Base-by-base conservation (phyloP, 2,888 invertebrate species). In the Abrostola tripartita region DNA sequence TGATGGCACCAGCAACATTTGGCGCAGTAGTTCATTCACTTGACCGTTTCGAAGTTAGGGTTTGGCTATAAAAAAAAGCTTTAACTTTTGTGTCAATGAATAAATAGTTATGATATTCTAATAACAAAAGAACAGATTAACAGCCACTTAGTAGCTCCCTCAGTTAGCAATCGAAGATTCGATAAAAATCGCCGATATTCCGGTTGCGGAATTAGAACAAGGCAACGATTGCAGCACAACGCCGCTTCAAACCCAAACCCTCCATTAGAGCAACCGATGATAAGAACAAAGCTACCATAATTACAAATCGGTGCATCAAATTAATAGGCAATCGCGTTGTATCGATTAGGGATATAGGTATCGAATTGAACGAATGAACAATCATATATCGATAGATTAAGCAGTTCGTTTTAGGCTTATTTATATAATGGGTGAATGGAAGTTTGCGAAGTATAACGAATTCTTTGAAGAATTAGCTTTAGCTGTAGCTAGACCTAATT, bases 231-330 rank as follows among this genome's bases (percentile, higher is more conserved):
- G 76, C 82, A 72, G 82, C 85, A 86, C 79, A 65, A 61, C 68
- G 66, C 70, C 61, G 69, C 69, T 75, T 79, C 60, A 58, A 79
- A 67, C 71, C 79, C 74, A 82, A 88, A 80, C 87, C 85, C 67
- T 76, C 86, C 73, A 89, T 91, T 91, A 90, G 76, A 81, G 59
- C 68, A 82, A 69, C 72, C 82, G 85, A 86, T 87, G 85, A 86
- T 86, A 87, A 86, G 84, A 88, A 89, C 88, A 88, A 88, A 85
- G 85, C 81, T 81, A 58, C 54, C 76, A 78, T 86, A 82, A 88
- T 85, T 83, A 81, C 76, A 70, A 81, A 87, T 85, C 80, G 80
- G 79, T 81, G 73, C 78, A 84, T 84, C 79, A 71, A 82, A 81
- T 74, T 77, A 82, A 78, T 76, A 58, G 71, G 44, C 47, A 71